Conservation (phyloP, 2,888 invertebrate genomes). For the Sinohyriopsis cumingii region DNA sequence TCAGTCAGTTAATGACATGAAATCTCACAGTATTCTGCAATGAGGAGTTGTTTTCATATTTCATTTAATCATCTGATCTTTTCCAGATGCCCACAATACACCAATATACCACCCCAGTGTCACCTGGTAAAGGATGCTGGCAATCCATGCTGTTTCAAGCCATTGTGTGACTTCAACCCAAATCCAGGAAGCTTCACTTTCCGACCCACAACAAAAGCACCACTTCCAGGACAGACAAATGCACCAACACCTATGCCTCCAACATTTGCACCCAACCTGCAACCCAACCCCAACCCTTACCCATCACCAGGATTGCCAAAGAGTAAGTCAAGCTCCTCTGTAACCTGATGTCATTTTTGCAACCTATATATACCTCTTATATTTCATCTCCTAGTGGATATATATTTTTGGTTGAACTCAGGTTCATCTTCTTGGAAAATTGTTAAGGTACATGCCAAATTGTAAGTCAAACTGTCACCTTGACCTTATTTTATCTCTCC, state of each 20-base stretch:
- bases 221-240: constrained; percentile 21
- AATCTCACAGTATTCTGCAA: no score
- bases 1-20: no score
- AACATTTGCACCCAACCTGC: constrained; percentile 13
- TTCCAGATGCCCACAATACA: constrained; percentile 43
- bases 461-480: no score
- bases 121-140: constrained; percentile 47
- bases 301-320: constrained; percentile 27
- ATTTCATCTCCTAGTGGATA: no score
- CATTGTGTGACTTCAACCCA: constrained; percentile 45
- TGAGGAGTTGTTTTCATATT: no score
- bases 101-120: constrained; percentile 44
- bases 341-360: not conserved
- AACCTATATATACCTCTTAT: no score
- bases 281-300: constrained; percentile 17
- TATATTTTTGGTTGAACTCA: no score
- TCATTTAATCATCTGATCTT: not conserved
- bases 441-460: no score
- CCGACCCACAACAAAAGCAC: constrained; percentile 30
- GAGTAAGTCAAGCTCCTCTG: constrained; percentile 8
- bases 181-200: constrained; percentile 32
- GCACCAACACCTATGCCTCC: constrained; percentile 28
- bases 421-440: no score
- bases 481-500: not conserved
- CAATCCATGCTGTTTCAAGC: constrained; percentile 51